Base-by-base conservation (phyloP, 2,797 vertebrate species). In the Dallia pectoralis region DNA sequence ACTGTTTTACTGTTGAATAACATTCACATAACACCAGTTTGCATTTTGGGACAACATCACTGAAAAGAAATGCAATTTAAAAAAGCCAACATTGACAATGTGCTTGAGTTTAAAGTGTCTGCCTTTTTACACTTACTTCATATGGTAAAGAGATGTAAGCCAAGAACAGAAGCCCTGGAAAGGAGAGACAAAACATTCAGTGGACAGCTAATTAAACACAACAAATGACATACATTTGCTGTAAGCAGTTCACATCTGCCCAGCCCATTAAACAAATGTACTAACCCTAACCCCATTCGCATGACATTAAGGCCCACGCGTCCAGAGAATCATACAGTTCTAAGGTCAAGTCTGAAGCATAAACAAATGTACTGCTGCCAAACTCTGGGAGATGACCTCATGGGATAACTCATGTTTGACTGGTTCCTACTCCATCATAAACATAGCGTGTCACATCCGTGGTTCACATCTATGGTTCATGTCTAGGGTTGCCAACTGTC, bases 111-210 rank as follows among this genome's bases (percentile, higher is more conserved):
- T 75, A 79, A 71, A 80, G 72, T 66, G 71, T 59, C 70, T 79
- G 71, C 63, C 75, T 69, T 79, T 69, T 78, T 66, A 77, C 79
- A 95, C 97, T 97, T 95, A 99, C 97, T 96, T 99, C 97, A 99
- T 98, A 85, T 96, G 94, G 91, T 96, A 94, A 88, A 97, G 95
- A 70, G 96, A 96, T 84, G 94, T 87, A 66, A 99, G 93, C 97
- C 97, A 99, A 68, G 97, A 95, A 87, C 95, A 99, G 92, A 98
- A 98, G 78, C 96, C 96, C 97, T 99, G 85, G 70, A 89, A 90
- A 64, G 47, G 79, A 82, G 77, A 75, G 65, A 78, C 76, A 82
- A 85, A 87, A 79, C 77, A 82, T 69, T 49, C 44, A 82, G 62
- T 71, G 47, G 67, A 77, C 71, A 56, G 32, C 61, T 76, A 84